phyloP scores from a whole-genome alignment of 2,797 vertebrate genomes.

The Chiloscyllium punctatum region DNA sequence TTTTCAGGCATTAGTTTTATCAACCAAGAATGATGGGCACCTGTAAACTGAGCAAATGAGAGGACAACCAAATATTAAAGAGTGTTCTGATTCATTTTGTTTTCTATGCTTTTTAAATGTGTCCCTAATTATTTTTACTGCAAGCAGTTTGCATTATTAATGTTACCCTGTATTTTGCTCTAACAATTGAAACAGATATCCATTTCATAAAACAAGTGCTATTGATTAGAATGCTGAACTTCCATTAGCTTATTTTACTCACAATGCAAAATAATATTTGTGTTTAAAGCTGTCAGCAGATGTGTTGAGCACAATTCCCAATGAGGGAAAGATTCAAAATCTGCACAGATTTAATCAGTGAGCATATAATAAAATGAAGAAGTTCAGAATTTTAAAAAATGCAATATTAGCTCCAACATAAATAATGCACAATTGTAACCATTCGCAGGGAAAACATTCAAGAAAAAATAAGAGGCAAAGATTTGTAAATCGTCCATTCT shows the following conservation, averaged over 20 bases:
- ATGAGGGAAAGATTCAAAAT: background rate
- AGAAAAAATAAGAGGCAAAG: too few relatives aligned
- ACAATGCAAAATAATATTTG: background rate
- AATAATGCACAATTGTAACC: slow-evolving; percentile 2
- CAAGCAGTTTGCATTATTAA: slow-evolving; percentile 21
- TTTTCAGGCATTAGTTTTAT: background rate
- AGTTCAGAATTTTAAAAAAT: background rate
- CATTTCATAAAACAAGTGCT: slow-evolving; percentile 25
- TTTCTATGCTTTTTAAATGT: background rate
- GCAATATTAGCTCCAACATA: background rate
- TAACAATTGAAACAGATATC: slow-evolving; percentile 27
- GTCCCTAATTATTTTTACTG: background rate
- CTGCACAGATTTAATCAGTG: background rate
- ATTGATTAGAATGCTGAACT: slow-evolving; percentile 22
- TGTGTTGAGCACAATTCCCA: background rate
- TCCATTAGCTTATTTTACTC: slow-evolving; percentile 26
- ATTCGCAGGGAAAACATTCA: background rate
- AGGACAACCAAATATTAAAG: background rate
- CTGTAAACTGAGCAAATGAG: background rate
- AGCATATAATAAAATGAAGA: background rate
- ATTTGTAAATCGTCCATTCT: background rate
- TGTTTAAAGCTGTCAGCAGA: background rate
- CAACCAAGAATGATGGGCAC: background rate
- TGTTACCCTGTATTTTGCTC: background rate
- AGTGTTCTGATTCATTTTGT: background rate